Evolutionary conservation across 1,140 invertebrate species (phyloP).

Genomic region (Orius insidiosus): DNA sequence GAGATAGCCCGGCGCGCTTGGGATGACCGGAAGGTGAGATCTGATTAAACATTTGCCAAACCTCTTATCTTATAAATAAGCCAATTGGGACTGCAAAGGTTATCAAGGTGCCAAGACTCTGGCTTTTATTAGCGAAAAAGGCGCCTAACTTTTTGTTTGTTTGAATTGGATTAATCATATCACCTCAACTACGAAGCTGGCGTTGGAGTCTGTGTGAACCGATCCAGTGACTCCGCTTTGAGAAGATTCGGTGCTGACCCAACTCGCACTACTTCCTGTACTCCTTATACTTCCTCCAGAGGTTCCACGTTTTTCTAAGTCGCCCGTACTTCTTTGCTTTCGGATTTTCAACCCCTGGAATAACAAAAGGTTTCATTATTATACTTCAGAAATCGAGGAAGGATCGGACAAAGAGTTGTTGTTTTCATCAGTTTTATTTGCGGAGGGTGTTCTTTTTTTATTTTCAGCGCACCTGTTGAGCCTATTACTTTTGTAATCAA

Average conservation of each 20-base stretch:
- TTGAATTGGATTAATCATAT: constrained; percentile 21
- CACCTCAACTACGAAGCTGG: constrained; percentile 87
- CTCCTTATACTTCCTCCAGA: constrained; percentile 70
- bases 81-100: too few relatives aligned
- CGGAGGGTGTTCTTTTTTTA: not conserved
- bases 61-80: too few relatives aligned
- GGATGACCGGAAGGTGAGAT: too few relatives aligned
- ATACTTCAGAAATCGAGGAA: too few relatives aligned
- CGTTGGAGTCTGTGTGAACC: constrained; percentile 85
- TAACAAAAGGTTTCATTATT: not conserved
- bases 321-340: constrained; percentile 93
- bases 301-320: constrained; percentile 79
- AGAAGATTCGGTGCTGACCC: constrained; percentile 77
- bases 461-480: not conserved
- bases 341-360: constrained; percentile 69
- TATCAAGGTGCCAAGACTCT: too few relatives aligned
- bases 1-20: too few relatives aligned
- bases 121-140: too few relatives aligned
- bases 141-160: too few relatives aligned
- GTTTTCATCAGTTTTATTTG: not conserved
- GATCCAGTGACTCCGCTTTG: constrained; percentile 67
- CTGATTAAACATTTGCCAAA: too few relatives aligned
- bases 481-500: not conserved
- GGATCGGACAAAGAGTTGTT: not conserved
- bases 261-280: constrained; percentile 73